Evolutionary conservation across 2,113 vertebrate genomes (phyloP), one percentile per base, ranked within the genome.

Genomic region (Cricetomys ansorgei): DNA sequence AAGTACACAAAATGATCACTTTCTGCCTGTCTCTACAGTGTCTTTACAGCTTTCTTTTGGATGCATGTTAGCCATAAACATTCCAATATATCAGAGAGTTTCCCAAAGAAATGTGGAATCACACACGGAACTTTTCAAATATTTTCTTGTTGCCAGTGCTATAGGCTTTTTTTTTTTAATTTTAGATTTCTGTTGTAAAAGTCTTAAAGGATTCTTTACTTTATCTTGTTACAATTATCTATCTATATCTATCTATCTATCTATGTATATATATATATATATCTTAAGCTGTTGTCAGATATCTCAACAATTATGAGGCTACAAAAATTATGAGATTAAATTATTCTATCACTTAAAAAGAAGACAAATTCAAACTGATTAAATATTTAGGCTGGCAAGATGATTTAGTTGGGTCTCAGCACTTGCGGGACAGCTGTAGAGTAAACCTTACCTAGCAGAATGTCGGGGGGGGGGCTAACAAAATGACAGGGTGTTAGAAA

Each of bases 151-250:
- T n/a, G n/a, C n/a, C n/a, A n/a, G n/a, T n/a, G n/a, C n/a, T n/a
- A n/a, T n/a, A n/a, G n/a, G n/a, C n/a, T n/a, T n/a, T n/a, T n/a
- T n/a, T n/a, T n/a, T n/a, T n/a, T n/a, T n/a, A n/a, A n/a, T n/a
- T n/a, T n/a, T n/a, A n/a, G n/a, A n/a, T n/a, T n/a, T n/a, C n/a
- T n/a, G n/a, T n/a, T n/a, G n/a, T n/a, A n/a, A n/a, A n/a, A n/a
- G n/a, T n/a, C n/a, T n/a, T n/a, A 94, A 59, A 92, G 84, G 87
- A 85, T n/a, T 84, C 83, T 31, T 34, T 87, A 67, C 57, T 59
- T 64, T 64, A 75, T 75, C 84, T 90, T 79, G 64, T 29, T 34
- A 55, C 17, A 50, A 37, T 92, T 81, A n/a, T n/a, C n/a, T n/a
- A n/a, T 70, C 8, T 57, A 10, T 57, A 57, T 57, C 15, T 57